Percentiles rank a stretch among this genome's conserved stretches.
Conservation (phyloP, 1,140 invertebrate genomes). For the Heliconius nattereri region DNA sequence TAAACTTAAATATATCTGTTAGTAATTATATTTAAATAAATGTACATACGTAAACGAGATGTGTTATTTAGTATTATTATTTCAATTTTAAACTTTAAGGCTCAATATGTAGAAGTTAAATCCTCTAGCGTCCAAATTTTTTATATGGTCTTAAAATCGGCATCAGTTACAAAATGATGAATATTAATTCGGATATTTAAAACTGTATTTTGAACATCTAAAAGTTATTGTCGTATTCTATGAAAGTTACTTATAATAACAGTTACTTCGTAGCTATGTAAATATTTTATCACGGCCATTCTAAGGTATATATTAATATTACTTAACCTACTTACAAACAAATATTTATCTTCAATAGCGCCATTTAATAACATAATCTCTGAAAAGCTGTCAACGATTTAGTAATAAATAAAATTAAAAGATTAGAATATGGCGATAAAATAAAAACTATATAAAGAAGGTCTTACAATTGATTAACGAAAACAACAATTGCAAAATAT, state of each 20-base stretch:
- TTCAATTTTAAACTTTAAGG: not conserved
- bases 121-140: not conserved
- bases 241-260: not conserved
- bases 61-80: not conserved
- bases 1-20: not conserved
- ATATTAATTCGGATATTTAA: conserved; percentile 4
- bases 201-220: conserved; percentile 1
- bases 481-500: conserved; percentile 26
- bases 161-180: not conserved
- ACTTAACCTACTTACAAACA: not conserved
- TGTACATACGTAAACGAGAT: not conserved
- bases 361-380: conserved; percentile 9
- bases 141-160: not conserved
- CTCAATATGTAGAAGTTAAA: not conserved
- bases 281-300: not conserved
- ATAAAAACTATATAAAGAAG: conserved; percentile 26
- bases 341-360: conserved; percentile 3
- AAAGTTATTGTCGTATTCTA: conserved; percentile 9
- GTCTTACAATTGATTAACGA: conserved; percentile 25
- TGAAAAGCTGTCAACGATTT: not conserved
- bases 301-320: not conserved
- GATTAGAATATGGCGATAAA: conserved; percentile 21
- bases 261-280: not conserved
- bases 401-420: conserved; percentile 17
- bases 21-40: not conserved